Evolutionary conservation across 92 coral and sea anemone genomes (phyloP), one percentile per base, ranked within the genome.

Genomic region (Nematostella vectensis): DNA sequence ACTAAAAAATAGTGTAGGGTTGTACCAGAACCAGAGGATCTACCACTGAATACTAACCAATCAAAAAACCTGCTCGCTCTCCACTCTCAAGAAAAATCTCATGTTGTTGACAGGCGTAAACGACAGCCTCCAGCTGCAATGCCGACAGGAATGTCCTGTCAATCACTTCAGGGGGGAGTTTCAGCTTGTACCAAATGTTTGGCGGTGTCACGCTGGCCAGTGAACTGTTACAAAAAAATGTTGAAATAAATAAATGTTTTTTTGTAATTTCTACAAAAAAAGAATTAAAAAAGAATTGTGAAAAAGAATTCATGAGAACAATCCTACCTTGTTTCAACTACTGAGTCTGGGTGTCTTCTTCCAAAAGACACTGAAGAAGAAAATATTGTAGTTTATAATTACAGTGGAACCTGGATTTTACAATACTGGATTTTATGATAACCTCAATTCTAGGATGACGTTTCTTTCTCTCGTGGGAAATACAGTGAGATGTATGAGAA

Each of bases 181-280:
- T 26, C 16, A 87, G 63, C 50, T 61, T 59, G 66, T 93, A 93
- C 96, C 96, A 82, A 15, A 93, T 44, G 47, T 93, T 78, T 15
- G 99, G 99, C 1, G 99, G 99, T 10, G 95, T 58, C 2, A 93
- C 99, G 52, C 96, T 87, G 4, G 99, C 89, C 33, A 93, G 58
- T 11, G 99, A 93, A 58, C 99, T 93, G 59, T 17, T 61, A 68
- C 22, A 48, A 13, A 36, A 22, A 39, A 37, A 47, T 57, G n/a
- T n/a, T n/a, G 2, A 11, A 12, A 30, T 24, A 27, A 27, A 50
- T 26, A 45, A 23, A 0, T 6, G 6, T 33, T 33, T 6, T 33
- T 33, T 15, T 33, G 15, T 6, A 6, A 6, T 33, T 6, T 33
- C 40, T 6, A 33, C 6, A 6, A 15, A 33, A 6, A 15, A 33